These are phyloP conservation scores for Loripinus fragilis DNA, from an alignment of 2,888 invertebrate species.

Conservation along the genomic window DNA sequence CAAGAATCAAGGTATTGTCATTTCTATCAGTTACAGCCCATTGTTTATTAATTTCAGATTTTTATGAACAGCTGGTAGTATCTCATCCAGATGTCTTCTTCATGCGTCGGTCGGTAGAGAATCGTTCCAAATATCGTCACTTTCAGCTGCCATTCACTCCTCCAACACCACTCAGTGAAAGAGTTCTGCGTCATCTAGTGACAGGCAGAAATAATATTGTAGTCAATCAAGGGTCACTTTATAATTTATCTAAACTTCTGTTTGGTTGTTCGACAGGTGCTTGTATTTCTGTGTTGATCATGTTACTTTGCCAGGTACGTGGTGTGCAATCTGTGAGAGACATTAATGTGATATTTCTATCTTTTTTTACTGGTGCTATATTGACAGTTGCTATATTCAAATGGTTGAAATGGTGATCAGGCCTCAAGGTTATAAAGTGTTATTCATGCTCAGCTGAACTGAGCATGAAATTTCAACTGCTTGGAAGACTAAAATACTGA, in stretches of 20 bases:
- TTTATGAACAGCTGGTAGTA: slow-evolving; percentile 29
- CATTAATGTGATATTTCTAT: slow-evolving; percentile 45
- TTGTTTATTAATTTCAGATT: slow-evolving; percentile 33
- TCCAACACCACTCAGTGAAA: slow-evolving; percentile 31
- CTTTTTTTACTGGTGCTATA: slow-evolving; percentile 34
- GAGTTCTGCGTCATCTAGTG: slow-evolving; percentile 34
- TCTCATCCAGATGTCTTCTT: slow-evolving; percentile 39
- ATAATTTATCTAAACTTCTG: slow-evolving; percentile 46
- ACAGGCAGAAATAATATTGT: slow-evolving; percentile 34
- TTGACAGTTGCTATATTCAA: slow-evolving; percentile 41
- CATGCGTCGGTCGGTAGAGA: slow-evolving; percentile 26
- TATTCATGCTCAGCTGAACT: too few relatives aligned
- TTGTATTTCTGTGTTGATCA: slow-evolving; percentile 34
- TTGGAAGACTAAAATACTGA: too few relatives aligned
- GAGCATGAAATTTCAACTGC: too few relatives aligned
- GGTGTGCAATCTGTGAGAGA: slow-evolving; percentile 33
- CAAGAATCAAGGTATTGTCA: too few relatives aligned
- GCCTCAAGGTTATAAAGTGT: too few relatives aligned
- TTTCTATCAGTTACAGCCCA: too few relatives aligned
- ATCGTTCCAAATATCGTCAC: slow-evolving; percentile 34
- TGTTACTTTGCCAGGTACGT: slow-evolving; percentile 34
- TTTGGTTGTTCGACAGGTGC: slow-evolving; percentile 40
- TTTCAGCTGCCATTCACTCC: slow-evolving; percentile 39
- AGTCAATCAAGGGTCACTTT: slow-evolving; percentile 40
- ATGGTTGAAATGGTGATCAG: neutral